Conservation (phyloP, 2,797 vertebrate species). For the Acanthurus leucopareius region DNA sequence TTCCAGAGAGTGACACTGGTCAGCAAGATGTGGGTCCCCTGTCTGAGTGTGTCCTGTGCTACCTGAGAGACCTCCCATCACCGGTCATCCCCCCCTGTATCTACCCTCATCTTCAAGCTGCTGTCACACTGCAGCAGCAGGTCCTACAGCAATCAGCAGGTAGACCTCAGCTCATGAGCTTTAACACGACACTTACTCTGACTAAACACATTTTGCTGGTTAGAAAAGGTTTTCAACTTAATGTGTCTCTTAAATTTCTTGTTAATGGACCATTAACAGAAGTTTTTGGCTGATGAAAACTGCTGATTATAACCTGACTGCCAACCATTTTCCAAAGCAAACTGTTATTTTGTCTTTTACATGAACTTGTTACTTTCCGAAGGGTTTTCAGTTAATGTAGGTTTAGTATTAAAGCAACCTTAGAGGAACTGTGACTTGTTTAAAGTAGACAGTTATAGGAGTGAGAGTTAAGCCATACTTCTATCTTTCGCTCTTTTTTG, state of each 20-base stretch:
- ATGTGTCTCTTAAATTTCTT: not conserved
- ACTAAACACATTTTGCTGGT: not conserved
- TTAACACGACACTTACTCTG: not conserved
- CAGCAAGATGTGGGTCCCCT: slow-evolving; percentile 85
- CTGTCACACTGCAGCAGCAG: slow-evolving; percentile 82
- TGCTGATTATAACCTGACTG: not conserved
- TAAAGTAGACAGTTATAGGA: not conserved
- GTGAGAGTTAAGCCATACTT: not conserved
- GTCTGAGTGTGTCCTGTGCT: slow-evolving; percentile 87
- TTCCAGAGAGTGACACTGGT: slow-evolving; percentile 84
- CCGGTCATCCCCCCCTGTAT: slow-evolving; percentile 86
- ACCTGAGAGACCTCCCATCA: slow-evolving; percentile 89
- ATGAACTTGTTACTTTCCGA: not conserved
- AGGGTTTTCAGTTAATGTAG: not conserved
- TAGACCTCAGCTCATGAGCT: slow-evolving; percentile 19
- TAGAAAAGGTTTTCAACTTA: not conserved
- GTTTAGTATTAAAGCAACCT: not conserved
- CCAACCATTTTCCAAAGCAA: not conserved
- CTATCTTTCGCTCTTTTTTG: not conserved
- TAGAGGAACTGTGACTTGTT: not conserved
- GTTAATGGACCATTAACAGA: not conserved
- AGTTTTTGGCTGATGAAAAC: not conserved
- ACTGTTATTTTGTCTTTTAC: not conserved
- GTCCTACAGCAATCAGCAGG: slow-evolving; percentile 74
- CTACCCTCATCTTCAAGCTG: slow-evolving; percentile 85